Evolutionary conservation across 2,888 invertebrate genomes (phyloP).

Genomic region (Tethea ocularis): DNA sequence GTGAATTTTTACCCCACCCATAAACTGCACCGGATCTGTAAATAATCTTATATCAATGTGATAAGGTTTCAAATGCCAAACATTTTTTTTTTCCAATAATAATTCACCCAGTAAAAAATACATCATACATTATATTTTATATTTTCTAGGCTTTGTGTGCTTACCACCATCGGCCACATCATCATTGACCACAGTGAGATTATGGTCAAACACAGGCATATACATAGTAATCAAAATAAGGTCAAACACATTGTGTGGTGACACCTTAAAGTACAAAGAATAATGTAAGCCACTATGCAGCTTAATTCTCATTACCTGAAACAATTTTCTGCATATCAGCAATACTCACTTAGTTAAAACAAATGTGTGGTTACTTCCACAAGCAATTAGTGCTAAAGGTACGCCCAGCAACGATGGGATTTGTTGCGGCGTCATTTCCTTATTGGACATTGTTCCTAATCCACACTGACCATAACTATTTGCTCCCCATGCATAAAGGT

Average conservation of each 20-base stretch:
- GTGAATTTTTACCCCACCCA: constrained; percentile 94
- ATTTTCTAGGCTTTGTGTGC: no score
- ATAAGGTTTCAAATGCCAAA: not conserved
- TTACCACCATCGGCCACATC: no score
- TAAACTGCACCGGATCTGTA: constrained; percentile 90
- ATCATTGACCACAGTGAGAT: no score
- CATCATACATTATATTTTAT: no score
- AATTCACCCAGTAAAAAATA: not conserved
- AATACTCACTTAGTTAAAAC: constrained; percentile 87
- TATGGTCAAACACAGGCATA: no score
- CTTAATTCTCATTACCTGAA: not conserved
- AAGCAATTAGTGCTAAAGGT: constrained; percentile 90
- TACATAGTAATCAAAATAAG: no score
- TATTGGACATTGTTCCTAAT: constrained; percentile 84
- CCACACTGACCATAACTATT: constrained; percentile 94
- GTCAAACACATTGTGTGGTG: no score
- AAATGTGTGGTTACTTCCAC: constrained; percentile 93
- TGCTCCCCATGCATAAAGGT: constrained; percentile 93
- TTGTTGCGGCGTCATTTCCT: constrained; percentile 85
- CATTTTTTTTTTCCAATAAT: not conserved
- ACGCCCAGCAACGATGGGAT: constrained; percentile 88
- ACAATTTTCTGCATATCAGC: not conserved
- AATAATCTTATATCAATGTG: constrained; percentile 13
- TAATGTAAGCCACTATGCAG: not conserved
- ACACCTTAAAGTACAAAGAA: not conserved